Conservation (phyloP, 1,140 invertebrate genomes). For the Pseudobourletiella spinata region DNA sequence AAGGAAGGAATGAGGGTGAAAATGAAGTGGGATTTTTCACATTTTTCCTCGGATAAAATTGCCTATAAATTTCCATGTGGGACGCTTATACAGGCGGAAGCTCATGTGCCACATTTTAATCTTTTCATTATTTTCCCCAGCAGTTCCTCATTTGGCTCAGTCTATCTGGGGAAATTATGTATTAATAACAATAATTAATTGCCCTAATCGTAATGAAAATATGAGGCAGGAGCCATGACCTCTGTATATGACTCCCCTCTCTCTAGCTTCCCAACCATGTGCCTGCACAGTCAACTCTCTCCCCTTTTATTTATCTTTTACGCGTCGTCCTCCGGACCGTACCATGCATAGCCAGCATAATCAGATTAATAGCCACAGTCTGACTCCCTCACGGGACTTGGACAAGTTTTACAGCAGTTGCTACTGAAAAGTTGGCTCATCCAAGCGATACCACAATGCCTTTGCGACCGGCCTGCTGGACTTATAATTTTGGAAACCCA, state of each 20-base stretch:
- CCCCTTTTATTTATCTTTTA: neutral
- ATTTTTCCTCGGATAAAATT: neutral
- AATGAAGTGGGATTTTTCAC: neutral
- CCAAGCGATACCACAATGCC: no score
- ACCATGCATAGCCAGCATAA: no score
- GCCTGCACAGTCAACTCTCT: neutral
- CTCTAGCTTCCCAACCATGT: neutral
- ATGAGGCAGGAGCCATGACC: no score
- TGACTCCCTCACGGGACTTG: no score
- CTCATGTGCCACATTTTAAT: slow-evolving; percentile 4
- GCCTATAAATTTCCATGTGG: slow-evolving; percentile 5
- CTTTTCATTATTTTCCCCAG: slow-evolving; percentile 3
- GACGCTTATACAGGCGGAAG: neutral
- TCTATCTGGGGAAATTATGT: slow-evolving; percentile 5
- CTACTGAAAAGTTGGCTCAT: no score
- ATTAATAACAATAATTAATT: slow-evolving; percentile 11
- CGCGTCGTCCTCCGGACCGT: no score
- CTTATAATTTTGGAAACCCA: no score
- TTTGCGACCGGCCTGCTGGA: no score
- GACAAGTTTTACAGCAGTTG: no score
- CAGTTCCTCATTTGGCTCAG: neutral
- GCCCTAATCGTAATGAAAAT: neutral
- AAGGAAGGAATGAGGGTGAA: neutral
- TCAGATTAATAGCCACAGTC: no score
- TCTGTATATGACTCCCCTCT: neutral